A percentile compares a stretch with the other conserved stretches of the same genome.
Evolutionary conservation across 2,113 vertebrate species (phyloP).

Genomic region (Corythaeola cristata): DNA sequence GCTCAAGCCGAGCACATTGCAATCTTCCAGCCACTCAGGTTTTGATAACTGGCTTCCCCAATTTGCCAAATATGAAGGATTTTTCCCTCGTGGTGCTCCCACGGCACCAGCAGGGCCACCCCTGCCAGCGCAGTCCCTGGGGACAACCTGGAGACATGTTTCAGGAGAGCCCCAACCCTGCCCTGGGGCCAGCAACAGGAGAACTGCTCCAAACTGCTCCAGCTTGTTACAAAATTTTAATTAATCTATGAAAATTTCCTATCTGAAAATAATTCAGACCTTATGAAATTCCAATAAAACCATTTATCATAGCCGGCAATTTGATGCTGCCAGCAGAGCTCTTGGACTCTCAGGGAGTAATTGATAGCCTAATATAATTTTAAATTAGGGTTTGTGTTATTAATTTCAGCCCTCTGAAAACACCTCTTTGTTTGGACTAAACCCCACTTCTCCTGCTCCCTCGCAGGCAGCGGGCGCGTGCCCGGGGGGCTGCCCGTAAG

Average conservation of each 20-base stretch:
- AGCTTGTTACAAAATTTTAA: conserved; percentile 56
- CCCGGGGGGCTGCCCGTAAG: accelerated
- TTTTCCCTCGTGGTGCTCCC: not conserved
- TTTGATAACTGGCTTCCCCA: not conserved
- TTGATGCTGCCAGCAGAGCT: conserved; percentile 54
- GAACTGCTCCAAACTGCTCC: not conserved
- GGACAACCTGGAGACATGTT: not conserved
- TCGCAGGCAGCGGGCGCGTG: accelerated
- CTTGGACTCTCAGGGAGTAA: conserved; percentile 26
- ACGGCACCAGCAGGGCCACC: accelerated
- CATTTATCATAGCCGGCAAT: conserved; percentile 68
- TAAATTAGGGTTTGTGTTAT: conserved; percentile 65
- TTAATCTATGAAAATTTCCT: conserved; percentile 65
- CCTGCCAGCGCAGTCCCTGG: not conserved
- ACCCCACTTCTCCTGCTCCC: not conserved
- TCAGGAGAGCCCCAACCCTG: accelerated
- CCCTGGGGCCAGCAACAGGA: not conserved
- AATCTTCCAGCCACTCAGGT: not conserved
- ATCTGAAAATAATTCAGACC: conserved; percentile 60
- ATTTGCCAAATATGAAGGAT: not conserved
- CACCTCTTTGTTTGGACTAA: conserved; percentile 19
- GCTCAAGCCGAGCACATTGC: not conserved
- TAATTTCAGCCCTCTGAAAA: conserved; percentile 60
- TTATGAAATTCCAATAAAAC: conserved; percentile 66
- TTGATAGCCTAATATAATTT: conserved; percentile 72